These are phyloP conservation scores for Corapipo altera DNA, from an alignment of 2,113 vertebrate genomes.

Conservation along the genomic window DNA sequence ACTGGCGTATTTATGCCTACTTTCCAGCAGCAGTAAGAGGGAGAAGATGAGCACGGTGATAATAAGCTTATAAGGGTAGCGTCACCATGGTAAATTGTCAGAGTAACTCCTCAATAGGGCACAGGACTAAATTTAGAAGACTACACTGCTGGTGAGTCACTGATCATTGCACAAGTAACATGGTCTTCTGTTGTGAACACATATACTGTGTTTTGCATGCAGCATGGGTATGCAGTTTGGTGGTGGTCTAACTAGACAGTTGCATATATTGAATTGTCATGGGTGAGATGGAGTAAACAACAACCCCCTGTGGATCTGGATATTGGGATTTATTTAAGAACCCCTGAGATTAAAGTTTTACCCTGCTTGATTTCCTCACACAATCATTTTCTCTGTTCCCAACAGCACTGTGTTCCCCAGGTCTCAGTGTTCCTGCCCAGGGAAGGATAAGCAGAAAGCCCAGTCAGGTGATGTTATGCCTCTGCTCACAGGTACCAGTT, in stretches of 20 bases:
- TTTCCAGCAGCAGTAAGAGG: background rate
- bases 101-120: conserved; percentile 26
- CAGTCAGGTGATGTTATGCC: background rate
- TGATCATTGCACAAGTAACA: background rate
- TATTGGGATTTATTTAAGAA: background rate
- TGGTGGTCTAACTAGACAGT: accelerated
- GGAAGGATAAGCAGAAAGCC: background rate
- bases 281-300: background rate
- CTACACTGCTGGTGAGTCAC: conserved; percentile 44
- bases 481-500: background rate
- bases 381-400: background rate
- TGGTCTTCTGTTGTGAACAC: background rate
- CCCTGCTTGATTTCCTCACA: background rate
- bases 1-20: background rate
- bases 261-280: background rate
- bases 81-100: conserved; percentile 61
- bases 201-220: background rate
- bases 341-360: background rate
- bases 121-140: conserved; percentile 41
- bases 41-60: background rate
- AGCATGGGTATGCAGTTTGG: background rate
- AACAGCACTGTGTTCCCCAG: background rate
- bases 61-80: conserved; percentile 32
- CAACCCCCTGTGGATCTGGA: background rate
- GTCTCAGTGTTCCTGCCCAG: background rate